phyloP scores from a whole-genome alignment of 2,888 invertebrate species.

The Carcina quercana region DNA sequence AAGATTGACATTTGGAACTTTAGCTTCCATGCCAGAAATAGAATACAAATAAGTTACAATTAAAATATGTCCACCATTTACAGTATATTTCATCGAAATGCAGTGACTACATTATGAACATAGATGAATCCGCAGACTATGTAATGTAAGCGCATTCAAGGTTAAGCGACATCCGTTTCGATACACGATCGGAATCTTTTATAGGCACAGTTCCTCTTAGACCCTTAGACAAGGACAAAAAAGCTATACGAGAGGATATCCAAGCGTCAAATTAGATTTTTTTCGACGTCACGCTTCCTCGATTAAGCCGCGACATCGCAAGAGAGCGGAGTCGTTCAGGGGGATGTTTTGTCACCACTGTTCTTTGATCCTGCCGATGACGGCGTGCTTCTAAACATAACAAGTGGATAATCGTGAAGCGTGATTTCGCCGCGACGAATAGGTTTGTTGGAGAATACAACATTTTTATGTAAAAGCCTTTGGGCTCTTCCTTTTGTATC shows the following conservation, averaged over 20 bases:
- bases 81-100: too few species aligned
- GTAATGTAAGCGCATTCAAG: constrained; percentile 52
- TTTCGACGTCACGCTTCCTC: constrained; percentile 29
- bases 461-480: neutral
- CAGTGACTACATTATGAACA: too few species aligned
- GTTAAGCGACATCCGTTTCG: constrained; percentile 44
- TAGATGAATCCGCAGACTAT: too few species aligned
- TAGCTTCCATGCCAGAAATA: too few species aligned
- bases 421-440: constrained; percentile 25
- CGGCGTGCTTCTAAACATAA: constrained; percentile 35
- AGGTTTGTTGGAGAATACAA: constrained; percentile 22
- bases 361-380: constrained; percentile 31
- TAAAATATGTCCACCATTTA: too few species aligned
- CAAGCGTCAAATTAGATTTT: constrained; percentile 46
- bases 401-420: constrained; percentile 41
- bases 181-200: constrained; percentile 46
- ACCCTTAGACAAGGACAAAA: too few species aligned
- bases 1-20: too few species aligned
- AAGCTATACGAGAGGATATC: constrained; percentile 28
- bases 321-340: constrained; percentile 14
- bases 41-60: too few species aligned
- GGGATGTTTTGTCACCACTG: constrained; percentile 27
- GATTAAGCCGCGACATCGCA: constrained; percentile 16
- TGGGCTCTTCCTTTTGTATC: neutral
- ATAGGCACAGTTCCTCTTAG: too few species aligned